phyloP scores from a whole-genome alignment of 2,888 invertebrate genomes.

The Stenolophus ochropezus region DNA sequence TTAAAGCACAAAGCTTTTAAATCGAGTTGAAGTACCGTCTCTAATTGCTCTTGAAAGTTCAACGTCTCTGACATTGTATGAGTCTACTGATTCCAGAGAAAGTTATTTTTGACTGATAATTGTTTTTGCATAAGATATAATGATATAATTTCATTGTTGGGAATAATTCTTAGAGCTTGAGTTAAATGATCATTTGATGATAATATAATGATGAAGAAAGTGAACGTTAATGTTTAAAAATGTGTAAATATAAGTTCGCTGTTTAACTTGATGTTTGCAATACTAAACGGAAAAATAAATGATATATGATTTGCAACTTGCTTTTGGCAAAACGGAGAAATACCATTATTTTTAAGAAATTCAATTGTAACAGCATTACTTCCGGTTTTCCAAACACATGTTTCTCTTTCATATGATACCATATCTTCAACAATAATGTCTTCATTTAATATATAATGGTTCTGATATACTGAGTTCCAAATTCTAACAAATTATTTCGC shows the following conservation, averaged over 20 bases:
- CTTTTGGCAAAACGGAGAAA: slow-evolving; percentile 15
- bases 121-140: slow-evolving; percentile 55
- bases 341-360: neutral
- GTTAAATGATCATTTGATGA: slow-evolving; percentile 57
- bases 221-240: slow-evolving; percentile 11
- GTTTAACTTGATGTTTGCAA: neutral
- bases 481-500: no score
- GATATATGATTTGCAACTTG: slow-evolving; percentile 23
- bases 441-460: no score
- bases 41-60: slow-evolving; percentile 32
- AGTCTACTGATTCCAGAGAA: slow-evolving; percentile 27
- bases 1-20: neutral
- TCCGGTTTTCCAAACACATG: slow-evolving; percentile 5
- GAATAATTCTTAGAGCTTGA: slow-evolving; percentile 41
- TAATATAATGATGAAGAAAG: slow-evolving; percentile 58
- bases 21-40: neutral
- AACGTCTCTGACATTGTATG: neutral
- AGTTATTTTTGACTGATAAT: slow-evolving; percentile 49
- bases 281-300: slow-evolving; percentile 5
- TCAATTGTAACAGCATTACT: neutral
- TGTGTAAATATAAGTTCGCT: slow-evolving; percentile 22
- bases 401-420: neutral
- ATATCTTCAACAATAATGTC: no score
- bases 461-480: no score
- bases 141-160: slow-evolving; percentile 53